Conservation (phyloP, 2,888 invertebrate species). For the Harpalus rubripes region DNA sequence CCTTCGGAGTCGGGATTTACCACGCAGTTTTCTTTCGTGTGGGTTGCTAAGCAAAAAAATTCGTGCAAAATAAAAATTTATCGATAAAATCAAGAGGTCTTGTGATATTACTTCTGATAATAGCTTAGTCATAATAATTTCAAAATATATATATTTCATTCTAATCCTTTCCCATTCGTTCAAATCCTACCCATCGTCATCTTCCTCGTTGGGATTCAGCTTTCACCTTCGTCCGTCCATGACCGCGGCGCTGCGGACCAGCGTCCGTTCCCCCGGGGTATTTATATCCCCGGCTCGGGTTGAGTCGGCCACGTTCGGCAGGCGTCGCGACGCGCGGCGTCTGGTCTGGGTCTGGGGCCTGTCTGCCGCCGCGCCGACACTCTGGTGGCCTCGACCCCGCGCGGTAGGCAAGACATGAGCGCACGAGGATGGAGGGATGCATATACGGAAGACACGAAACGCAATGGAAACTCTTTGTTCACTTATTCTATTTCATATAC, state of each 20-base stretch:
- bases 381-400: conserved; percentile 1
- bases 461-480: neutral
- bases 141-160: no score
- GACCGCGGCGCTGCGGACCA: conserved; percentile 48
- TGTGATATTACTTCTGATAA: no score
- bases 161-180: neutral
- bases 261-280: conserved; percentile 43
- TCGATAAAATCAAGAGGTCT: no score
- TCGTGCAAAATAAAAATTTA: no score
- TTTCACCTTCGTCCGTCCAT: conserved; percentile 65
- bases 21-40: no score
- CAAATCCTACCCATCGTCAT: no score
- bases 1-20: no score
- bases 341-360: conserved; percentile 55
- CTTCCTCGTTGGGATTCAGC: conserved; percentile 18
- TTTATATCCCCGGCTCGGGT: conserved; percentile 45
- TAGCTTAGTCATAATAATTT: no score
- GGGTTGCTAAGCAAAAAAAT: no score
- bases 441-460: neutral
- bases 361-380: conserved; percentile 38
- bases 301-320: conserved; percentile 6
- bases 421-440: neutral
- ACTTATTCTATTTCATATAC: no score
- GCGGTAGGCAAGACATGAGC: conserved; percentile 10
- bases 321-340: conserved; percentile 54